These are phyloP conservation scores for Abrostola triplasia DNA, from an alignment of 2,888 invertebrate species.

Conservation along the genomic window DNA sequence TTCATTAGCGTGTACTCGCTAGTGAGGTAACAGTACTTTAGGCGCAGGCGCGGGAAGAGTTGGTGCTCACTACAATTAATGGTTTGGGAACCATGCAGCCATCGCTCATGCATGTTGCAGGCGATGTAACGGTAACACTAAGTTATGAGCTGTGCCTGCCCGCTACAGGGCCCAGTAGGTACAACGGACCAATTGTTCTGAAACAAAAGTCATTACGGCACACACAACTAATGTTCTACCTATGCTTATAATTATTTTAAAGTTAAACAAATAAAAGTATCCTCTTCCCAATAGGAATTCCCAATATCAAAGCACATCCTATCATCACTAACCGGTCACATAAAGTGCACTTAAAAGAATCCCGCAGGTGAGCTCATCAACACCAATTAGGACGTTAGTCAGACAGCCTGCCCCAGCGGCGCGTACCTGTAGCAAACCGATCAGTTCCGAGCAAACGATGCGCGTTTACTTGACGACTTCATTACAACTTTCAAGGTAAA, in stretches of 20 bases:
- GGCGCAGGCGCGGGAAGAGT: conserved; percentile 11
- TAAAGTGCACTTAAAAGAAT: neutral
- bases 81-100: conserved; percentile 20
- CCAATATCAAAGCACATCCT: too few species aligned
- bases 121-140: conserved; percentile 11
- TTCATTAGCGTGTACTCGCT: neutral
- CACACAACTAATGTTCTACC: neutral
- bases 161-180: too few species aligned
- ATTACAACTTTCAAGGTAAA: conserved; percentile 28
- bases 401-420: conserved; percentile 1
- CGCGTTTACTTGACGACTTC: conserved; percentile 44
- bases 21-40: conserved; percentile 9
- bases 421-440: conserved; percentile 13
- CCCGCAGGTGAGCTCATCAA: neutral
- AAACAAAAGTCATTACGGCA: too few species aligned
- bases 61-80: conserved; percentile 22
- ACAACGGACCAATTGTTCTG: too few species aligned
- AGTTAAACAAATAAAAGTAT: too few species aligned
- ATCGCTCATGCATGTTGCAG: conserved; percentile 32
- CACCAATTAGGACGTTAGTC: conserved; percentile 1
- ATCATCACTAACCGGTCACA: too few species aligned
- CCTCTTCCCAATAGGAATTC: too few species aligned
- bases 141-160: conserved; percentile 10
- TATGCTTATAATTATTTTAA: neutral
- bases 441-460: conserved; percentile 32